These are phyloP conservation scores for Drosophila prosaltans DNA, from an alignment of 1,140 invertebrate species.

Conservation along the genomic window DNA sequence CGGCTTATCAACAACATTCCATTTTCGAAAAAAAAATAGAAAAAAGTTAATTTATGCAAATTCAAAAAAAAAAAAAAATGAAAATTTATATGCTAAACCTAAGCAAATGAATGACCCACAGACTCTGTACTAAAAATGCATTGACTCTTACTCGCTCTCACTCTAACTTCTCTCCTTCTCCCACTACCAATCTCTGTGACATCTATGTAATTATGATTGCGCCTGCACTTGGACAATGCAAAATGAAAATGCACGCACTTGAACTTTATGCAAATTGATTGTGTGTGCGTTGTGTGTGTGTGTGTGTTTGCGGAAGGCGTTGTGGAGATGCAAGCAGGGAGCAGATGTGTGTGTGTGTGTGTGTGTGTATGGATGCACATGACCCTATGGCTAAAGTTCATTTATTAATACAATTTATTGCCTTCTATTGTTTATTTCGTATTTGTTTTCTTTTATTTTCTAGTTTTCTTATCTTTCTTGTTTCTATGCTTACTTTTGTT, in stretches of 20 bases:
- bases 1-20: too few relatives aligned
- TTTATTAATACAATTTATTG: too few relatives aligned
- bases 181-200: background rate
- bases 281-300: background rate
- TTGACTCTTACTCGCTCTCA: background rate
- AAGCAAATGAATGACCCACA: too few relatives aligned
- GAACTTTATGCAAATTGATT: conserved; percentile 11
- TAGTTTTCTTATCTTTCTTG: too few relatives aligned
- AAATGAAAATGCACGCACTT: conserved; percentile 9
- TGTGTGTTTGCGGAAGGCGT: conserved; percentile 1
- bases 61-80: background rate
- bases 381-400: too few relatives aligned
- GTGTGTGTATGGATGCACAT: background rate
- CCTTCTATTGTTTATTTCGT: too few relatives aligned
- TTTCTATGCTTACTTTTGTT: too few relatives aligned
- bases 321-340: background rate
- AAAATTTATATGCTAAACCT: too few relatives aligned
- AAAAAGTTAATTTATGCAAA: conserved; percentile 6
- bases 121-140: too few relatives aligned
- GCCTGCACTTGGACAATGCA: conserved; percentile 7
- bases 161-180: background rate
- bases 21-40: too few relatives aligned
- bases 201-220: conserved; percentile 6
- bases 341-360: background rate
- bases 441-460: too few relatives aligned